Evolutionary conservation across 2,888 invertebrate genomes (phyloP).

Genomic region (Spisula subtruncata): DNA sequence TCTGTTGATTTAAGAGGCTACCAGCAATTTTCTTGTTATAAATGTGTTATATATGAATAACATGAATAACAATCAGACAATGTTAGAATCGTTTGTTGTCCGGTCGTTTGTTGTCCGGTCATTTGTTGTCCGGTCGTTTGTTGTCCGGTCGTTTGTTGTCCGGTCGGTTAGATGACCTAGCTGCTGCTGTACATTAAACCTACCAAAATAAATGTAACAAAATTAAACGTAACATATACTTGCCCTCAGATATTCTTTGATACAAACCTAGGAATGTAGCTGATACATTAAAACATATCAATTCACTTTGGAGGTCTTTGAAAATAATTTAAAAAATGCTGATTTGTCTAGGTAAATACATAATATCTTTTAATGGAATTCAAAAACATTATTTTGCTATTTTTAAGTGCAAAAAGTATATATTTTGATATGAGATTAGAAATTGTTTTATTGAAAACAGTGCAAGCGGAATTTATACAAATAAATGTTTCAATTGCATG

Average conservation of each 20-base stretch:
- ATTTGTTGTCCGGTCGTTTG: no score
- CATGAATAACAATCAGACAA: background rate
- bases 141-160: no score
- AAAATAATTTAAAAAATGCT: background rate
- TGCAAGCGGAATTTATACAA: constrained; percentile 27
- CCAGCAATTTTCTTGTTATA: constrained; percentile 16
- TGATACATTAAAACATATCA: no score
- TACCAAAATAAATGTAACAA: no score
- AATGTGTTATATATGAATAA: background rate
- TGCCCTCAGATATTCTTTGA: no score
- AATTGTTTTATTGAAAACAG: background rate
- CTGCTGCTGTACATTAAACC: no score
- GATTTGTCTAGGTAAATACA: background rate
- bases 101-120: no score
- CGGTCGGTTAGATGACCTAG: no score
- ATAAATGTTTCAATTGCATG: constrained; percentile 63
- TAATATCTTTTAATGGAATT: background rate
- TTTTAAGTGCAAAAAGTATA: constrained; percentile 1
- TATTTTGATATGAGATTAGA: background rate
- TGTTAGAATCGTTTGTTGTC: background rate
- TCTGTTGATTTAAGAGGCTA: constrained; percentile 19
- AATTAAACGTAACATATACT: no score
- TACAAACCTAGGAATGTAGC: no score
- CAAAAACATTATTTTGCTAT: background rate
- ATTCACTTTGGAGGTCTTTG: no score